Conservation (phyloP, 92 coral and sea anemone species). For the Epizoanthus stellaris region DNA sequence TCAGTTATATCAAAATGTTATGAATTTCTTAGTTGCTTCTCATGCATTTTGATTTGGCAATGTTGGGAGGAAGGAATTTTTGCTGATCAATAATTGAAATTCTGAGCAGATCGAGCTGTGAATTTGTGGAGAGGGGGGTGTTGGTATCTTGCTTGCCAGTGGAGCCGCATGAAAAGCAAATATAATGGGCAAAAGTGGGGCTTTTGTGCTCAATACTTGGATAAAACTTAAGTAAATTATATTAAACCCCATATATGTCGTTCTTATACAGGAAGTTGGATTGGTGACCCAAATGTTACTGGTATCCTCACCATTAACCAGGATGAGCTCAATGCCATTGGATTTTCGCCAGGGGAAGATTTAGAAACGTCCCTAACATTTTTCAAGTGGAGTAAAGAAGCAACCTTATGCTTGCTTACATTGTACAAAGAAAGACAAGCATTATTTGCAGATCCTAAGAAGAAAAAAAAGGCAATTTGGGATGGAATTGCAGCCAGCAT, state of each 20-base stretch:
- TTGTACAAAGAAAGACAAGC: constrained; percentile 58
- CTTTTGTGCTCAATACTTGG: constrained; percentile 30
- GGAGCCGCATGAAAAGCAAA: constrained; percentile 14
- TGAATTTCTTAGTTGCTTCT: constrained; percentile 15
- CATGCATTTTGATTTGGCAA: neutral
- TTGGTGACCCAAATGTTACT: constrained; percentile 39
- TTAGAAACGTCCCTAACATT: neutral
- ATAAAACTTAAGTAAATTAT: constrained; percentile 8
- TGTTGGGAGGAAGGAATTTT: neutral
- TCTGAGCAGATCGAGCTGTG: constrained; percentile 24
- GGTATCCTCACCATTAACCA: constrained; percentile 3
- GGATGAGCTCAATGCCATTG: constrained; percentile 33
- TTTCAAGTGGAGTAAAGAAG: constrained; percentile 62
- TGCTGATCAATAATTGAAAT: neutral
- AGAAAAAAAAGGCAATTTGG: constrained; percentile 69
- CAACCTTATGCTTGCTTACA: constrained; percentile 43
- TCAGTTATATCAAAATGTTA: constrained; percentile 14
- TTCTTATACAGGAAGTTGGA: constrained; percentile 27
- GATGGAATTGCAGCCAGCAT: constrained; percentile 59
- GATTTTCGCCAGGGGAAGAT: constrained; percentile 31
- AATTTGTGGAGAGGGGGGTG: constrained; percentile 13
- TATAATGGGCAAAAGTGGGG: constrained; percentile 17
- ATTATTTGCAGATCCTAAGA: constrained; percentile 52
- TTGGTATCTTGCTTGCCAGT: neutral
- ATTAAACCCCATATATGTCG: constrained; percentile 16